phyloP scores from a whole-genome alignment of 2,888 invertebrate species.

The Melinopterus prodromus region DNA sequence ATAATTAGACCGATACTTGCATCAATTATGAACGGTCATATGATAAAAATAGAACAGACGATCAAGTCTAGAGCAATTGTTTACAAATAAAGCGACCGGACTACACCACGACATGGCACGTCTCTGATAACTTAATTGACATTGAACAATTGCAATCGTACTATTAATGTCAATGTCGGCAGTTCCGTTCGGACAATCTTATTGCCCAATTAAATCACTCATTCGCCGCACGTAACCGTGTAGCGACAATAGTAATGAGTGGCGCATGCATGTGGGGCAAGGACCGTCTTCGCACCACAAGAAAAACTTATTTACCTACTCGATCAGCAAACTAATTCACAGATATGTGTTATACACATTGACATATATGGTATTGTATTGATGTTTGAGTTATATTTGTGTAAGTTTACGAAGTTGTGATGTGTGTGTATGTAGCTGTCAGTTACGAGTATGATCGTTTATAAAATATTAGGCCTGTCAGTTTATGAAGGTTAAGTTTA shows the following conservation, averaged over 20 bases:
- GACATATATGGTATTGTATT: background rate
- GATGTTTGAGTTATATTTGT: background rate
- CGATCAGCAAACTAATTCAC: background rate
- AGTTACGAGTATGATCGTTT: too few species aligned
- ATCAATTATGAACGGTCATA: background rate
- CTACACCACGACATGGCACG: background rate
- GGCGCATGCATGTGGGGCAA: constrained; percentile 48
- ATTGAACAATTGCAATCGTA: constrained; percentile 32
- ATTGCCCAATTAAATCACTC: constrained; percentile 38
- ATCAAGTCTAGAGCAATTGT: background rate
- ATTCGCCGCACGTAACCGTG: constrained; percentile 40
- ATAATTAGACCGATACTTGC: background rate
- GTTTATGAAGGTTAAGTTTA: too few species aligned
- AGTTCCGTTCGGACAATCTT: constrained; percentile 44
- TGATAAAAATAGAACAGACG: background rate
- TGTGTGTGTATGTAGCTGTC: too few species aligned
- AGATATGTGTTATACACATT: background rate
- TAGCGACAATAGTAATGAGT: constrained; percentile 33
- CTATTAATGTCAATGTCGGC: constrained; percentile 45
- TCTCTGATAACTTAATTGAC: constrained; percentile 23
- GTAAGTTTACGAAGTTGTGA: background rate
- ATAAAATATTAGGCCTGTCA: too few species aligned
- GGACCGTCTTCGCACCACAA: constrained; percentile 38
- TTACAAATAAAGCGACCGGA: background rate
- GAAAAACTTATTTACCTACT: background rate